Evolutionary conservation across 2,888 invertebrate species (phyloP), one percentile per base, ranked within the genome.

Genomic region (Chelonus formosanus): DNA sequence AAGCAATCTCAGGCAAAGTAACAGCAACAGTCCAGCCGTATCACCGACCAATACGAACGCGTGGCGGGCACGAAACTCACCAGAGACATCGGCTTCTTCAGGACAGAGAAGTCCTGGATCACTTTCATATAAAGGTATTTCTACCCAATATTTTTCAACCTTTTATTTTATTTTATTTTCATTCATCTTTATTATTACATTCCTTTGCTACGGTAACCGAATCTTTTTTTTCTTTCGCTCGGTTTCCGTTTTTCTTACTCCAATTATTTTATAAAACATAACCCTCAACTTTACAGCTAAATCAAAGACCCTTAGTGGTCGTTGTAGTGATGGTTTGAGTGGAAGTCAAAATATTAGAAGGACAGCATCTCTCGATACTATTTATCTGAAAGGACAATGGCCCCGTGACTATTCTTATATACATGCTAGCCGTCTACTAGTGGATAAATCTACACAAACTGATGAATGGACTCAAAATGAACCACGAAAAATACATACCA

Each of bases 361-460:
- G 74, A 93, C 93, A 67, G 92, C 92, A 47, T 93, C 93, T 4
- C 84, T 93, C 74, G 93, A 93, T 81, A 90, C 92, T 31, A 88
- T 93, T 75, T 92, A 93, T 84, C 87, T 92, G 77, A 90, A 90
- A 80, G 92, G 92, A 76, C 91, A 92, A 78, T 92, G 91, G 91
- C 90, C 92, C 50, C 87, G 90, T 75, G 92, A 92, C 79, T 85
- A 84, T 71, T 89, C 90, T 76, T 90, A 90, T 80, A 87, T 89
- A 74, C 89, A 91, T 78, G 88, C 89, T 74, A 89, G 89, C 72
- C 84, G 89, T 71, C 86, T 92, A 74, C 89, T 91, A 84, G 88
- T 92, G 71, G 91, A 93, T 83, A 92, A 92, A 85, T 90, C 92
- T 67, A 92, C 92, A 75, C 82, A 92, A 91, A 92, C 93, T 74